A percentile compares a stretch with the other conserved stretches of the same genome.
Evolutionary conservation across 2,888 invertebrate genomes (phyloP).

Genomic region (Spodoptera littoralis): DNA sequence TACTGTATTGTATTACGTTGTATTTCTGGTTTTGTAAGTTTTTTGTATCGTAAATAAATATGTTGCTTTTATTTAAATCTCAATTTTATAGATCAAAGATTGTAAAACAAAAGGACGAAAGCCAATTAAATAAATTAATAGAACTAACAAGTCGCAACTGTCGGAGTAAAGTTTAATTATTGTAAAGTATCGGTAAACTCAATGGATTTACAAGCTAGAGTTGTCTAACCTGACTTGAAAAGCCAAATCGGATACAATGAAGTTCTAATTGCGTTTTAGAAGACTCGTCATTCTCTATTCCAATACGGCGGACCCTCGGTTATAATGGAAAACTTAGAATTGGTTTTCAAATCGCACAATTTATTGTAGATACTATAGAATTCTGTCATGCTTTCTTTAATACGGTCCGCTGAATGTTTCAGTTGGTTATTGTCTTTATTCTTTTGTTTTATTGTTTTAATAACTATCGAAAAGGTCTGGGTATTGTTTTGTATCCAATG

Average conservation of each 20-base stretch:
- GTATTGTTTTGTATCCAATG: too few relatives aligned
- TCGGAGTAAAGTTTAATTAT: conserved; percentile 22
- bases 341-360: conserved; percentile 31
- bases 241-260: conserved; percentile 24
- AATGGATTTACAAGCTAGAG: conserved; percentile 20
- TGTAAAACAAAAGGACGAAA: conserved; percentile 2
- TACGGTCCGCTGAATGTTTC: conserved; percentile 4
- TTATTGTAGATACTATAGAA: conserved; percentile 7
- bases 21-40: too few relatives aligned
- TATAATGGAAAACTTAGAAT: conserved; percentile 32
- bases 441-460: too few relatives aligned
- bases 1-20: too few relatives aligned
- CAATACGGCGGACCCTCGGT: conserved; percentile 21
- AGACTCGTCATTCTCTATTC: conserved; percentile 20
- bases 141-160: conserved; percentile 18
- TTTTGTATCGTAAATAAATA: too few relatives aligned
- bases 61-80: too few relatives aligned
- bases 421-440: too few relatives aligned
- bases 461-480: too few relatives aligned
- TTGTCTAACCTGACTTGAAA: conserved; percentile 18
- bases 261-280: conserved; percentile 35
- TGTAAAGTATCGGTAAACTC: neutral
- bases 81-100: too few relatives aligned
- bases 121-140: conserved; percentile 4
- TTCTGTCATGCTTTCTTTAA: conserved; percentile 10